Percentiles rank a stretch among this genome's conserved stretches.
Conservation (phyloP, 2,888 invertebrate genomes). For the Andrena bucephala region DNA sequence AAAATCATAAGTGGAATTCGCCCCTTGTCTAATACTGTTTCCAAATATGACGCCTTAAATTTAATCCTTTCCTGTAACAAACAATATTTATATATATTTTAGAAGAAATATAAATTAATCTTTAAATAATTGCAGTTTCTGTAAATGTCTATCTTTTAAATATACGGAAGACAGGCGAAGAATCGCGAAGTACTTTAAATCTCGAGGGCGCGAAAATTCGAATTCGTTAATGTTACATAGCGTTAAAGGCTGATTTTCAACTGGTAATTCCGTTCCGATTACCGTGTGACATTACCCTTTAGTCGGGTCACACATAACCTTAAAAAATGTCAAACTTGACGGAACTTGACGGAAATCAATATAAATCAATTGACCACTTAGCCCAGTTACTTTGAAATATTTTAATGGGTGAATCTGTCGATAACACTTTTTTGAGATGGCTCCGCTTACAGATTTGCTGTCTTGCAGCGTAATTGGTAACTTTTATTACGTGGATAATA, state of each 20-base stretch:
- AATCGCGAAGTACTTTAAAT: background rate
- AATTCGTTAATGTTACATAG: background rate
- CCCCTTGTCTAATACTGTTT: no score
- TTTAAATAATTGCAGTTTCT: no score
- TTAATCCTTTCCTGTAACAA: no score
- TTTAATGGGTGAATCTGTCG: background rate
- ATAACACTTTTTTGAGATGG: slow-evolving; percentile 69
- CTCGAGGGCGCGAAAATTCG: background rate
- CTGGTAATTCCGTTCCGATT: background rate
- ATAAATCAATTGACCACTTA: background rate
- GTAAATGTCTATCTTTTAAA: no score
- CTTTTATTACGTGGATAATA: background rate
- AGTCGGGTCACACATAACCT: slow-evolving; percentile 26
- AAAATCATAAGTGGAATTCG: no score
- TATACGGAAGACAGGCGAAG: no score
- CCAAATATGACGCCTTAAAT: no score
- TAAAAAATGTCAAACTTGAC: slow-evolving; percentile 32
- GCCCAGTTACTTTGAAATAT: background rate
- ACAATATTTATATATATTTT: no score
- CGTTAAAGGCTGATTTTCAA: background rate
- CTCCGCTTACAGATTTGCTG: slow-evolving; percentile 80
- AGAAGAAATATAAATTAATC: no score
- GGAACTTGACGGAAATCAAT: background rate
- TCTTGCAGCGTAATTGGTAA: slow-evolving; percentile 82
- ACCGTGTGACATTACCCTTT: background rate